These are phyloP conservation scores for Philypnodon macrostomus DNA, from an alignment of 2,797 vertebrate species.

Conservation along the genomic window DNA sequence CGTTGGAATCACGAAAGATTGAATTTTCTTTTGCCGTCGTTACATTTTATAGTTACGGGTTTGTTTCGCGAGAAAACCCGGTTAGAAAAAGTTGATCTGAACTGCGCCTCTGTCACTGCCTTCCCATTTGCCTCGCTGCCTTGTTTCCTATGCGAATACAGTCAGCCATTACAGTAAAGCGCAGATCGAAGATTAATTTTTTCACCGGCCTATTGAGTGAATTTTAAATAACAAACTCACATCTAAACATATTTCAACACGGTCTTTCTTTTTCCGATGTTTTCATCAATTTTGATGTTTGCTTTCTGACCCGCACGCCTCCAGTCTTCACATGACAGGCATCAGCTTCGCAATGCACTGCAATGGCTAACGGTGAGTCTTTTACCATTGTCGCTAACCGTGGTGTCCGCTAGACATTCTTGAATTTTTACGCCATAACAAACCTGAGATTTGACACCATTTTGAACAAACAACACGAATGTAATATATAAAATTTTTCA, in stretches of 20 bases:
- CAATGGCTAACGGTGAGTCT: conserved; percentile 71
- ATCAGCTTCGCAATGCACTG: conserved; percentile 75
- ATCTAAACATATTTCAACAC: not conserved
- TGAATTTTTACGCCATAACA: conserved; percentile 64
- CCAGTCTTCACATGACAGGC: conserved; percentile 71
- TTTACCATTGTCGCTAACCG: conserved; percentile 76
- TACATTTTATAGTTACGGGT: conserved; percentile 39
- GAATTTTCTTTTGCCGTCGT: conserved; percentile 66
- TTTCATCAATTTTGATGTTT: conserved; percentile 41
- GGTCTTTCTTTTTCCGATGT: conserved; percentile 56
- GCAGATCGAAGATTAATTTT: conserved; percentile 80
- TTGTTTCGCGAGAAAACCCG: conserved; percentile 64
- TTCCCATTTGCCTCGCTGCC: conserved; percentile 80
- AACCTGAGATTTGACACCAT: conserved; percentile 33
- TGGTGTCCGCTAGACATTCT: conserved; percentile 64
- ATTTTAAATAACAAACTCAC: conserved; percentile 29
- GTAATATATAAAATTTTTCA: conserved; percentile 64
- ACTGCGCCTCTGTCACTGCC: conserved; percentile 82
- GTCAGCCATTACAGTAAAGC: conserved; percentile 97
- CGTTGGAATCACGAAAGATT: conserved; percentile 52
- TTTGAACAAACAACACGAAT: conserved; percentile 34
- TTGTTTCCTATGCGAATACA: conserved; percentile 89
- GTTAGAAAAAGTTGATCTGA: conserved; percentile 87
- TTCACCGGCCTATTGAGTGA: conserved; percentile 35
- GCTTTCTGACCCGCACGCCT: conserved; percentile 40